Evolutionary conservation across 92 coral and sea anemone species (phyloP).

Genomic region (Epizoanthus ramosus): DNA sequence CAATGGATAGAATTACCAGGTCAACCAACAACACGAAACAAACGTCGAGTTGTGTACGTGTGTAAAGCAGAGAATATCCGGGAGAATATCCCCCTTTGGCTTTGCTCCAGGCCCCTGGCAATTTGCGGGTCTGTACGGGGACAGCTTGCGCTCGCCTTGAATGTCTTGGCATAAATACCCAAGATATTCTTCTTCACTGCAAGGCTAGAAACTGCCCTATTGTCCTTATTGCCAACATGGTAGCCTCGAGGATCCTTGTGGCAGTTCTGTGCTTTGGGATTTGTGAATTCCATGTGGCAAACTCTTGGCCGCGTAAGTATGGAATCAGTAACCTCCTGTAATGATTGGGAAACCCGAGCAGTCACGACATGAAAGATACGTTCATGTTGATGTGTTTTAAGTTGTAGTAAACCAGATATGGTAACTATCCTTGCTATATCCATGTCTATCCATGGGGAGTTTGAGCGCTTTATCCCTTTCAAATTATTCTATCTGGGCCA

Average conservation of each 20-base stretch:
- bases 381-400: background rate
- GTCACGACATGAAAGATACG: constrained; percentile 36
- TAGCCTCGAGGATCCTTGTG: constrained; percentile 11
- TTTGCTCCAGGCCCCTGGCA: constrained; percentile 46
- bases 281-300: constrained; percentile 5
- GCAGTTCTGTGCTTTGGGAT: constrained; percentile 18
- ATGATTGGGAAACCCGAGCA: constrained; percentile 19
- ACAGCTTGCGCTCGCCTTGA: constrained; percentile 8
- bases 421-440: background rate
- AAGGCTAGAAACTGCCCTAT: background rate
- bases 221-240: background rate
- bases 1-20: constrained; percentile 43
- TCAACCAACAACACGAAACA: constrained; percentile 19
- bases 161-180: background rate
- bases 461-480: no score
- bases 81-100: background rate
- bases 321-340: background rate
- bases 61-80: background rate
- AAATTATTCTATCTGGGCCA: no score
- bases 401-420: background rate
- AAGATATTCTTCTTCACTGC: background rate
- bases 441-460: no score
- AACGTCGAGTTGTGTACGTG: constrained; percentile 29
- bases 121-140: background rate
- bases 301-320: constrained; percentile 34